Evolutionary conservation across 35 echinoderm and acorn worm species (phyloP).

Genomic region (Apostichopus japonicus): DNA sequence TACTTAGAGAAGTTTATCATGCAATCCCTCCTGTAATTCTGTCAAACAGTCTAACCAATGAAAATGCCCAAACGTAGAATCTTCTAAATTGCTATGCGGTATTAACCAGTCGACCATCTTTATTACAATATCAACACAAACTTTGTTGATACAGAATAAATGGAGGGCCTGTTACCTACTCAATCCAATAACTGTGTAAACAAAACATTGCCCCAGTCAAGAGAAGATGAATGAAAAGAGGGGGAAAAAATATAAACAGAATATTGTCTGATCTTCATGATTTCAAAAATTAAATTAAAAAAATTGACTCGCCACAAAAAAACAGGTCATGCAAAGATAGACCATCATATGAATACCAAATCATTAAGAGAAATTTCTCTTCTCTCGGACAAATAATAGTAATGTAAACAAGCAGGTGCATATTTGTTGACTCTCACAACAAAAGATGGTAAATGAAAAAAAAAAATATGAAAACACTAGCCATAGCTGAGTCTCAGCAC

Average conservation of each 20-base stretch:
- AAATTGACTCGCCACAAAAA: neutral
- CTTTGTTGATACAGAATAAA: neutral
- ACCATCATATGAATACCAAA: neutral
- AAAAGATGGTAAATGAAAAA: neutral
- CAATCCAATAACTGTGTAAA: no score
- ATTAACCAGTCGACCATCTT: neutral
- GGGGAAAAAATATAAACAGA: no score
- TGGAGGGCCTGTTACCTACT: neutral
- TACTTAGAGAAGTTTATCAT: no score
- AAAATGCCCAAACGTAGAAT: no score
- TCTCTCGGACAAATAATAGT: neutral
- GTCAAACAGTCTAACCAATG: no score
- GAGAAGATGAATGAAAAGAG: no score
- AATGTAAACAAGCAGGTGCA: neutral
- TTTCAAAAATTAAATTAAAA: no score
- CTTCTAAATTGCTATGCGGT: neutral
- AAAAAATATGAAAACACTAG: neutral
- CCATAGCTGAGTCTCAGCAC: neutral
- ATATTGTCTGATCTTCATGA: no score
- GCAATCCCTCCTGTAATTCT: no score
- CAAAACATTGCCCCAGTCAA: no score
- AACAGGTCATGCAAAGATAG: conserved; percentile 1
- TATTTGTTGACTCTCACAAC: neutral
- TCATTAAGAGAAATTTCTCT: neutral
- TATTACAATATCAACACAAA: neutral